Conservation (phyloP, 2,113 vertebrate genomes). For the Etia nguti region DNA sequence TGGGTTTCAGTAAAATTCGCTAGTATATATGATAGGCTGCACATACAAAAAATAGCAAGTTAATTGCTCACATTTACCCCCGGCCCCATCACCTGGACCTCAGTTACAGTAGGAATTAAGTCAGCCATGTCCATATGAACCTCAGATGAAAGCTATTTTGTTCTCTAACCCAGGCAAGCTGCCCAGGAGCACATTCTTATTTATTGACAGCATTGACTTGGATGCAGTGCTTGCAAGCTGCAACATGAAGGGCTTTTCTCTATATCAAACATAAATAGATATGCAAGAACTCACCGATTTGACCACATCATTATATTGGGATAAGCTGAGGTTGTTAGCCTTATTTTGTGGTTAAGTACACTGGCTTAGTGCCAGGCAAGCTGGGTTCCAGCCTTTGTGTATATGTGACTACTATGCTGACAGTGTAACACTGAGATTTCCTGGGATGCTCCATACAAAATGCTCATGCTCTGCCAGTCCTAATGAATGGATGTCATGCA, state of each 20-base stretch:
- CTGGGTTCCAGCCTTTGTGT: not conserved
- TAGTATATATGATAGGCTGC: not conserved
- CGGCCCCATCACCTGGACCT: not conserved
- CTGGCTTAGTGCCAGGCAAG: not conserved
- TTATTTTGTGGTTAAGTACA: not conserved
- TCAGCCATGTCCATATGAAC: not conserved
- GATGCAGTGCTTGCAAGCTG: not conserved
- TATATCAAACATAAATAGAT: not conserved
- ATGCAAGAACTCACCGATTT: not conserved
- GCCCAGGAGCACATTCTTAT: slow-evolving; percentile 18
- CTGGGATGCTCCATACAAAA: not conserved
- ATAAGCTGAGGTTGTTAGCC: not conserved
- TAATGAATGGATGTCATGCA: not conserved
- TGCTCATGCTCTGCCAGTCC: not conserved
- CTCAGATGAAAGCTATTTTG: not conserved
- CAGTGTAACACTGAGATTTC: not conserved
- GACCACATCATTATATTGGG: not conserved
- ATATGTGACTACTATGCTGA: not conserved
- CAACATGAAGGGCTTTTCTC: not conserved
- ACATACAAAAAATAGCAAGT: not conserved
- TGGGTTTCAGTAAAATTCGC: not conserved
- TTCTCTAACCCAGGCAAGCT: not conserved
- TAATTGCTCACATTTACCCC: not conserved
- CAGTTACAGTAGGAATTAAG: not conserved
- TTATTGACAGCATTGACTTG: slow-evolving; percentile 6